Percentiles rank a stretch among this genome's conserved stretches.
These are phyloP conservation scores for Cataglyphis hispanica DNA, from an alignment of 1,140 invertebrate genomes.

Conservation along the genomic window DNA sequence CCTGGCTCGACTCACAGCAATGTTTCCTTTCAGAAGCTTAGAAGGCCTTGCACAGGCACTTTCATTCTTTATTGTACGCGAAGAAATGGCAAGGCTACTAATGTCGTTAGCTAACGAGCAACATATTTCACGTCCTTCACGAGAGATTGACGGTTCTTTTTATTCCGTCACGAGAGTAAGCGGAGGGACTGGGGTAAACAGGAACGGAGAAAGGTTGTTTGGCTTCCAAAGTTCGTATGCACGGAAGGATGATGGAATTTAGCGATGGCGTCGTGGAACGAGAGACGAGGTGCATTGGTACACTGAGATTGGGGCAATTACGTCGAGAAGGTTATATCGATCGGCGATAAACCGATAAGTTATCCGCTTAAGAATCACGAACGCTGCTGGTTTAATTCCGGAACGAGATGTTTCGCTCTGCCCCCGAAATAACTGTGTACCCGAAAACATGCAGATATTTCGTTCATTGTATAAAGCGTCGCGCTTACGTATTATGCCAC, in stretches of 20 bases:
- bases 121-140: slow-evolving; percentile 12
- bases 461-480: background rate
- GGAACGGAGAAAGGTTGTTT: slow-evolving; percentile 13
- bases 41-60: background rate
- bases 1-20: background rate
- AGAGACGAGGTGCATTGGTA: slow-evolving; percentile 46
- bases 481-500: background rate
- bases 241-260: slow-evolving; percentile 43
- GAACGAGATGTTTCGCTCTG: slow-evolving; percentile 32
- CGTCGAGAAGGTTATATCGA: slow-evolving; percentile 56
- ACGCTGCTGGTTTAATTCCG: slow-evolving; percentile 24
- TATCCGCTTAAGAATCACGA: slow-evolving; percentile 63
- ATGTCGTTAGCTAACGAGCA: slow-evolving; percentile 69
- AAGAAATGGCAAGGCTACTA: slow-evolving; percentile 51
- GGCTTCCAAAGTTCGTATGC: slow-evolving; percentile 42
- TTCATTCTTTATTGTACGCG: background rate
- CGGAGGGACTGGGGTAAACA: background rate
- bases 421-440: slow-evolving; percentile 18
- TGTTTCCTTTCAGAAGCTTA: background rate
- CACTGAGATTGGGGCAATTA: slow-evolving; percentile 65
- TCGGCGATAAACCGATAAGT: slow-evolving; percentile 68
- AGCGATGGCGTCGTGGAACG: slow-evolving; percentile 17
- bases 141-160: slow-evolving; percentile 37
- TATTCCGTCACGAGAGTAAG: slow-evolving; percentile 22
- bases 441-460: slow-evolving; percentile 1